phyloP scores from a whole-genome alignment of 2,113 vertebrate species.

The Trachemys scripta region DNA sequence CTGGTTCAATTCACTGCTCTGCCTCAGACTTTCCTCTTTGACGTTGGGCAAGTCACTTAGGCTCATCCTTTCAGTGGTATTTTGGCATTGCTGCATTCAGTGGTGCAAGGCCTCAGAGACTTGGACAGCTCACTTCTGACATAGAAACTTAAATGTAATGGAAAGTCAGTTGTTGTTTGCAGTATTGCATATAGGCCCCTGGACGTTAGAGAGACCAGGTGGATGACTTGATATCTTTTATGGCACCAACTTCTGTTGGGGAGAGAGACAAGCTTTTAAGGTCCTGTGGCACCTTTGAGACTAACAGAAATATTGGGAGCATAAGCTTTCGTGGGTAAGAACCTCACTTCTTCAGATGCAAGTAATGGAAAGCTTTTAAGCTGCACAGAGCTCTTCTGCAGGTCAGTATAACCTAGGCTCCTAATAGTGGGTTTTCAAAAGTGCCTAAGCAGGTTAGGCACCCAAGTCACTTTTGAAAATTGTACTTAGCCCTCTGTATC shows the following conservation, averaged over 20 bases:
- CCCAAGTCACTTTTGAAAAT: not conserved
- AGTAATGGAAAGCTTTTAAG: not conserved
- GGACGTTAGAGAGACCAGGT: not conserved
- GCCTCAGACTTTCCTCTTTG: not conserved
- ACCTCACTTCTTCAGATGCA: too few species aligned
- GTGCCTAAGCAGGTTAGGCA: not conserved
- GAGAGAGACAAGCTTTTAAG: not conserved
- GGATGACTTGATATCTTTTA: not conserved
- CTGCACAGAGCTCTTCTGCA: not conserved
- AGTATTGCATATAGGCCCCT: not conserved
- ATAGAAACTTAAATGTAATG: not conserved
- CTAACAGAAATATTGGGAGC: too few species aligned
- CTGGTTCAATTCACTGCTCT: not conserved
- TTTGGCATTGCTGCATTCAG: not conserved
- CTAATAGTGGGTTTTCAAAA: not conserved
- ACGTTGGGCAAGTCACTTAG: not conserved
- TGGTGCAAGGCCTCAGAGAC: not conserved
- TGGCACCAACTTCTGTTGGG: not conserved
- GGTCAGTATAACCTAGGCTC: not conserved
- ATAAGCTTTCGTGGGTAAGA: too few species aligned
- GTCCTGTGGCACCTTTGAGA: too few species aligned
- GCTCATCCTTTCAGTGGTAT: not conserved
- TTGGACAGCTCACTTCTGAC: not conserved
- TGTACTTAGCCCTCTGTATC: not conserved
- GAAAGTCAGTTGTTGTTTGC: not conserved